Base-by-base conservation (phyloP, 2,888 invertebrate genomes). In the Calliphora vomitoria region DNA sequence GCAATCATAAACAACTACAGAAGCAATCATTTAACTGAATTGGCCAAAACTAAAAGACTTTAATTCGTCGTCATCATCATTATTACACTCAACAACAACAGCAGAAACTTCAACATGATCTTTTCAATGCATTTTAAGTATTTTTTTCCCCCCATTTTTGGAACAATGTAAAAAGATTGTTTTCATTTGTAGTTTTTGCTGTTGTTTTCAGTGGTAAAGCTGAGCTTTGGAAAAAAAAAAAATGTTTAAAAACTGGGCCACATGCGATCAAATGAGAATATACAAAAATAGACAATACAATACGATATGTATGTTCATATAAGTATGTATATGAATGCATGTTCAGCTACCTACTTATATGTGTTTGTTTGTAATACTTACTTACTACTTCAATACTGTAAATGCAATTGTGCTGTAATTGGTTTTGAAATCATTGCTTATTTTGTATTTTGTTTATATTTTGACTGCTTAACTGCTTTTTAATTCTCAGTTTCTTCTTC, bases 361-460 rank as follows among this genome's bases (percentile, higher is more conserved):
- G n/a, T 60, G 58, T 18, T 38, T 44, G 35, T 62, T 47, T 71
- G 69, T 38, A 62, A 71, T 47, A n/a, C n/a, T n/a, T n/a, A n/a
- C n/a, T n/a, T n/a, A n/a, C 3, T 60, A 15, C 38, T 13, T 11
- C 13, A 25, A 44, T 55, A 60, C 31, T 50, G 38, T 38, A 80
- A 75, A 82, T 82, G 82, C 71, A 85, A 83, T 86, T 79, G 83
- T 82, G 76, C 85, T 58, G 79, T 84, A 86, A 85, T 82, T 84
- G 72, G 44, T 86, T 83, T 84, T 76, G 68, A 74, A 78, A 81
- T 78, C 68, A 62, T 69, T 41, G 68, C 76, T 60, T 68, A 79
- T 60, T 41, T 71, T 25, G 60, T 18, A 13, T 50, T 62, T 31
- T 47, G 41, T 35, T 68, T 71, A 15, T 62, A 47, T 74, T 72